A percentile compares a stretch with the other conserved stretches of the same genome.
These are phyloP conservation scores for Drosophila percnosoma DNA, from an alignment of 2,888 invertebrate genomes.

Conservation along the genomic window DNA sequence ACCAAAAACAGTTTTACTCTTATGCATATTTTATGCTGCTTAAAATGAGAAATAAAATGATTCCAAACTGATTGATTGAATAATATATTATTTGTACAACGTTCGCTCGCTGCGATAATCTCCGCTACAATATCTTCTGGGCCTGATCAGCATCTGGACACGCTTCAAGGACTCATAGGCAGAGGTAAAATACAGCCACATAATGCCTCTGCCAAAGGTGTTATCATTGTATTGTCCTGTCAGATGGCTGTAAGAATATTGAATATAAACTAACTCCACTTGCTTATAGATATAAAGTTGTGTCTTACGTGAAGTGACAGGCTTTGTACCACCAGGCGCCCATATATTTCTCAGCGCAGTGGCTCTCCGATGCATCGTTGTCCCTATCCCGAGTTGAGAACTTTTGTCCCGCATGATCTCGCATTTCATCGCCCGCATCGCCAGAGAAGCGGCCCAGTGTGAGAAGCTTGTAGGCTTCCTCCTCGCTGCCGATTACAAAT, in stretches of 20 bases:
- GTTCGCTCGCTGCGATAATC: neutral
- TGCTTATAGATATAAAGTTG: neutral
- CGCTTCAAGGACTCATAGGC: slow-evolving; percentile 85
- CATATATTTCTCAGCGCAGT: slow-evolving; percentile 88
- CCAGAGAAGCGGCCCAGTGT: slow-evolving; percentile 88
- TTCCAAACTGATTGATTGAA: neutral
- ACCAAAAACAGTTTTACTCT: neutral
- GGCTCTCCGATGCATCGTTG: slow-evolving; percentile 87
- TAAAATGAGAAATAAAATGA: neutral
- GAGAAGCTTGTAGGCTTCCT: slow-evolving; percentile 88
- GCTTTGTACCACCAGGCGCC: slow-evolving; percentile 91
- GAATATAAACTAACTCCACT: neutral
- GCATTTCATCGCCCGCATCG: slow-evolving; percentile 88
- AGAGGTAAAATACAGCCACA: neutral
- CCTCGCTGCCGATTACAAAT: slow-evolving; percentile 88
- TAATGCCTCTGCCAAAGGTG: slow-evolving; percentile 87
- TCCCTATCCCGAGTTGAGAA: slow-evolving; percentile 89
- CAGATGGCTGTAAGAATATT: slow-evolving; percentile 86
- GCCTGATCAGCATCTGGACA: slow-evolving; percentile 89
- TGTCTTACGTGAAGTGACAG: slow-evolving; percentile 87
- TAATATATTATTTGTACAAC: neutral
- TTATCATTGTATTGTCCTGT: slow-evolving; percentile 88
- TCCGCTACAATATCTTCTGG: slow-evolving; percentile 64
- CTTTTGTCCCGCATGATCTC: slow-evolving; percentile 89
- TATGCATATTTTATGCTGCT: neutral